phyloP scores from a whole-genome alignment of 2,888 invertebrate species.

The Limulus polyphemus region DNA sequence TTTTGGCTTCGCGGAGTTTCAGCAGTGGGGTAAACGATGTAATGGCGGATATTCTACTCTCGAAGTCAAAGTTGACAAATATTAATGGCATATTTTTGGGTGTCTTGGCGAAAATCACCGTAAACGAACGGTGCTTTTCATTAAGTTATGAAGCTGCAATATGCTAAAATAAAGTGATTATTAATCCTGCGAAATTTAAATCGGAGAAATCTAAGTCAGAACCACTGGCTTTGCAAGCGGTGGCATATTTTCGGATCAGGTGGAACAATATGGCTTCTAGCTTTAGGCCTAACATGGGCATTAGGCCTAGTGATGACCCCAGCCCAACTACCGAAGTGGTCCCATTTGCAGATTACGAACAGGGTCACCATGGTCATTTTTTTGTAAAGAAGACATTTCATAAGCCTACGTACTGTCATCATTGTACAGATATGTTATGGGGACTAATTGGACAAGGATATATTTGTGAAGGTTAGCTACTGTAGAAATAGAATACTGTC shows the following conservation, averaged over 20 bases:
- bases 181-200: too few species aligned
- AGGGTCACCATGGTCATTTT: constrained; percentile 63
- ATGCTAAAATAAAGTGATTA: too few species aligned
- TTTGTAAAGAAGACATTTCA: constrained; percentile 99
- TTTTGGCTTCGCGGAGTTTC: too few species aligned
- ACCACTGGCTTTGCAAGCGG: constrained; percentile 24
- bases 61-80: too few species aligned
- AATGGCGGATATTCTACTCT: too few species aligned
- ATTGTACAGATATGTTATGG: constrained; percentile 99
- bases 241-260: constrained; percentile 22
- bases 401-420: constrained; percentile 99
- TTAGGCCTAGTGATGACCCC: constrained; percentile 21
- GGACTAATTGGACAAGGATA: constrained; percentile 99
- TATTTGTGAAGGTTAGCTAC: constrained; percentile 88
- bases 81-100: too few species aligned
- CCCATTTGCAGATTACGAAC: constrained; percentile 18
- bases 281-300: constrained; percentile 10
- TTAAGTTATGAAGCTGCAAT: too few species aligned
- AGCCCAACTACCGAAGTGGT: constrained; percentile 24
- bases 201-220: neutral
- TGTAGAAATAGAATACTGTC: too few species aligned
- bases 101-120: too few species aligned
- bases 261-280: constrained; percentile 26
- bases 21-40: too few species aligned
- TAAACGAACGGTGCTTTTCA: too few species aligned